phyloP scores from a whole-genome alignment of 2,888 invertebrate genomes.

The Teinopalpus imperialis region DNA sequence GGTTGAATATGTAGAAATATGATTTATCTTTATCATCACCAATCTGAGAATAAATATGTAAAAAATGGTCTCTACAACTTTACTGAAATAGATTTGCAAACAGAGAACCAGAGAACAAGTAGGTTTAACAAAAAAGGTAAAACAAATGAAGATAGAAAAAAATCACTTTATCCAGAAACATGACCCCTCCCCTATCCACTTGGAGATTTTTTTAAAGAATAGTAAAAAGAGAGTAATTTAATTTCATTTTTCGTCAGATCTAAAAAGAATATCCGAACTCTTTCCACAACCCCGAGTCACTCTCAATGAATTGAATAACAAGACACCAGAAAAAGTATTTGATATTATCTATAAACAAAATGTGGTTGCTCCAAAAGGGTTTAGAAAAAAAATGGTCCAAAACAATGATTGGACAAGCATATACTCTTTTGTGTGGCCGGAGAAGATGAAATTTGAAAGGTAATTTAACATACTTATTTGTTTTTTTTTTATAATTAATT shows the following conservation, averaged over 20 bases:
- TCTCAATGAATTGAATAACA: slow-evolving; percentile 67
- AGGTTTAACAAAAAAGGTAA: too few relatives aligned
- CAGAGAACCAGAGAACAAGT: too few relatives aligned
- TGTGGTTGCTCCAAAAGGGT: slow-evolving; percentile 45
- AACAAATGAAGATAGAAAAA: too few relatives aligned
- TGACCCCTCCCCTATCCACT: too few relatives aligned
- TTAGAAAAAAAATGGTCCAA: slow-evolving; percentile 51
- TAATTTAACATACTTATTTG: slow-evolving; percentile 30
- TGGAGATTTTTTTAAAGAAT: too few relatives aligned
- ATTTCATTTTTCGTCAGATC: slow-evolving; percentile 20
- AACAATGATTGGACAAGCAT: slow-evolving; percentile 75
- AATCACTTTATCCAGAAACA: too few relatives aligned
- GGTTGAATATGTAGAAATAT: too few relatives aligned
- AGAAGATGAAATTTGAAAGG: slow-evolving; percentile 75
- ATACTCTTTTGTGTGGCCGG: slow-evolving; percentile 82
- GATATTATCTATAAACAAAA: slow-evolving; percentile 59
- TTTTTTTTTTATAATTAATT: neutral
- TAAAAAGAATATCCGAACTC: slow-evolving; percentile 50
- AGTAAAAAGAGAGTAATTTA: too few relatives aligned
- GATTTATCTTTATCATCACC: too few relatives aligned
- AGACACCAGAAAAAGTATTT: slow-evolving; percentile 67
- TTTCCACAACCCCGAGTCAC: slow-evolving; percentile 75
- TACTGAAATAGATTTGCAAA: too few relatives aligned
- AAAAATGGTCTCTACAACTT: too few relatives aligned
- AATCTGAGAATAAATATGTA: too few relatives aligned